A percentile compares a stretch with the other conserved stretches of the same genome.
Evolutionary conservation across 2,113 vertebrate species (phyloP).

Genomic region (Salvelinus sp.): DNA sequence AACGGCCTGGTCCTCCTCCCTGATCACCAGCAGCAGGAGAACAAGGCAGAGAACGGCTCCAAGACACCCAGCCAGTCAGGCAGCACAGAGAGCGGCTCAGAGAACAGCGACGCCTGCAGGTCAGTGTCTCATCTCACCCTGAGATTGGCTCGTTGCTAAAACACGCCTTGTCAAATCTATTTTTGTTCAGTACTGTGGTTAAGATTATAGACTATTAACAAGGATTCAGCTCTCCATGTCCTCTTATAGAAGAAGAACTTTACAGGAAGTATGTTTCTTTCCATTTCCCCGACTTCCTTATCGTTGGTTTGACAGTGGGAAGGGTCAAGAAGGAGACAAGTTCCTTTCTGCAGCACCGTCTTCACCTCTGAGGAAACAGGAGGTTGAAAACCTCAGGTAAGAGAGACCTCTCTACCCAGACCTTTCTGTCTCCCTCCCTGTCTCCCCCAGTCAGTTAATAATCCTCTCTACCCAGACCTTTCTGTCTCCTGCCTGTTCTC

Average conservation of each 20-base stretch:
- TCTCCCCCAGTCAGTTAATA: constrained; percentile 52
- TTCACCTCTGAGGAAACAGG: constrained; percentile 91
- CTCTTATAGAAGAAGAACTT: too few species aligned
- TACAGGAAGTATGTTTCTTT: not conserved
- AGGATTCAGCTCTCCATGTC: too few species aligned
- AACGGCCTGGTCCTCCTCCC: constrained; percentile 92
- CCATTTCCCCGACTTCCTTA: not conserved
- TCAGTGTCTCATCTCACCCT: constrained; percentile 39
- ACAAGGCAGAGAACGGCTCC: constrained; percentile 86
- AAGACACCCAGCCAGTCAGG: constrained; percentile 84
- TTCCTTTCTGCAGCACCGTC: constrained; percentile 93
- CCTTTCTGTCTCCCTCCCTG: constrained; percentile 1
- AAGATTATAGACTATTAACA: too few species aligned
- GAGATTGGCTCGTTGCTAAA: too few species aligned
- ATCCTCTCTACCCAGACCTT: too few species aligned
- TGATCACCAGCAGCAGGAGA: constrained; percentile 83
- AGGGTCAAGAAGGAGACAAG: constrained; percentile 93
- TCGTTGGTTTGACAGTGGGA: constrained; percentile 81
- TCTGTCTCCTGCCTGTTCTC: not conserved
- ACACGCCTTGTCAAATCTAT: too few species aligned
- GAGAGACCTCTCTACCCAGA: not conserved
- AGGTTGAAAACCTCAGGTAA: constrained; percentile 96
- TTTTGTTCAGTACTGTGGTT: too few species aligned
- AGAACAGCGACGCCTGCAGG: constrained; percentile 94
- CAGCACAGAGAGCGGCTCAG: constrained; percentile 82